Evolutionary conservation across 2,888 invertebrate species (phyloP).

Genomic region (Phlogophora meticulosa): DNA sequence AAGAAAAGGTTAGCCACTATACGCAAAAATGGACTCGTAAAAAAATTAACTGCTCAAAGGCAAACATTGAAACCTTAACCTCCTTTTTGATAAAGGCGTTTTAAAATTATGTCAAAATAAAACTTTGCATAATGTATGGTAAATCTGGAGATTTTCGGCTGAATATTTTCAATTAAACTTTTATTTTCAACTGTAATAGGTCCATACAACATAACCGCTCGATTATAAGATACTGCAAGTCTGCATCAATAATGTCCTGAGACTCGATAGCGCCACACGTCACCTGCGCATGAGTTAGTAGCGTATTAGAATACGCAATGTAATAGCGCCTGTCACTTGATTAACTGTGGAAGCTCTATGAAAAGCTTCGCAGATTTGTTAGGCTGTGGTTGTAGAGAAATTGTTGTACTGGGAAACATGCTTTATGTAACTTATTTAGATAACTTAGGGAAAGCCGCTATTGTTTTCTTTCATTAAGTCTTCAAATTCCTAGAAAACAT

Average conservation of each 20-base stretch:
- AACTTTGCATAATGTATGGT: no score
- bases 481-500: no score
- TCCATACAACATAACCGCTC: neutral
- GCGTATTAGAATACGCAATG: conserved; percentile 39
- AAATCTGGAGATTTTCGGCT: no score
- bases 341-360: conserved; percentile 15
- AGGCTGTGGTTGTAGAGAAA: neutral
- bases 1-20: no score
- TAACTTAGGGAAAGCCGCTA: neutral
- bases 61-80: no score
- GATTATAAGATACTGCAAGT: conserved; percentile 25
- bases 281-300: conserved; percentile 50
- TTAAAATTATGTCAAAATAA: no score
- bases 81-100: no score
- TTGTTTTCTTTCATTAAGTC: neutral
- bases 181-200: neutral
- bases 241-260: conserved; percentile 11
- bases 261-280: conserved; percentile 45
- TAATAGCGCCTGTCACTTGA: conserved; percentile 43
- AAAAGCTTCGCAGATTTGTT: conserved; percentile 14
- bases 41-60: no score
- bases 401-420: neutral
- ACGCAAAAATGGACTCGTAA: no score
- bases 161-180: conserved; percentile 5
- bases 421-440: no score